Evolutionary conservation across 2,797 vertebrate genomes (phyloP).

Genomic region (Nannoperca obscura): DNA sequence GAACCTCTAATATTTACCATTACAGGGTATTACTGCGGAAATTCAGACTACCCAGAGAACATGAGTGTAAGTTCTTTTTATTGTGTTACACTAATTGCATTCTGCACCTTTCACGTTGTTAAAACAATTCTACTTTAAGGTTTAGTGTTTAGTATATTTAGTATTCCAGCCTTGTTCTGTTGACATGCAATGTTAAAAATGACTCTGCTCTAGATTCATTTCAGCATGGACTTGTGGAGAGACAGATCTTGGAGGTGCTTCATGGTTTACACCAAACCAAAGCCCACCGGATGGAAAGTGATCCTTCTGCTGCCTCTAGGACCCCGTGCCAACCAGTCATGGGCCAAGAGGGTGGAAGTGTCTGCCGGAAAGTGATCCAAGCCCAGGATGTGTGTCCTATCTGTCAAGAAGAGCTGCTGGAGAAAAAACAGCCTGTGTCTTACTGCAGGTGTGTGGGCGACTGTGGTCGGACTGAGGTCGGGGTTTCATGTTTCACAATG

Average conservation of each 20-base stretch:
- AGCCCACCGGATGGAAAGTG: conserved; percentile 27
- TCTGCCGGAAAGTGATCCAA: conserved; percentile 72
- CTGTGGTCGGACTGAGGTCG: neutral
- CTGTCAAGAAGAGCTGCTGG: conserved; percentile 84
- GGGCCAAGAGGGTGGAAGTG: conserved; percentile 43
- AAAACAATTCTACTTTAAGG: neutral
- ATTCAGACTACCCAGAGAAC: conserved; percentile 85
- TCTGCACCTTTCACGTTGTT: neutral
- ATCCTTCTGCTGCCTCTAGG: neutral
- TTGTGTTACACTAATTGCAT: neutral
- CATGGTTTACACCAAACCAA: conserved; percentile 59
- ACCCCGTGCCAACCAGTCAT: neutral
- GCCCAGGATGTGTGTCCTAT: conserved; percentile 84
- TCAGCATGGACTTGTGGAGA: conserved; percentile 82
- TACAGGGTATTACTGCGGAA: conserved; percentile 85
- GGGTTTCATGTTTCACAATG: conserved; percentile 14
- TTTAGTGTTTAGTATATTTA: neutral
- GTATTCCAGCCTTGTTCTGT: neutral
- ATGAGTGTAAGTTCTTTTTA: conserved; percentile 84
- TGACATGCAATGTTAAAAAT: conserved; percentile 19
- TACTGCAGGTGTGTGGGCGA: conserved; percentile 82
- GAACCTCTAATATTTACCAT: conserved; percentile 28
- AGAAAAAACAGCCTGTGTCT: conserved; percentile 81
- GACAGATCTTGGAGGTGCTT: conserved; percentile 83
- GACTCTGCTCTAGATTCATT: conserved; percentile 73